Percentiles rank a stretch among this genome's conserved stretches.
These are phyloP conservation scores for Ceratoteleas bidentatus DNA, from an alignment of 1,140 invertebrate genomes.

Conservation along the genomic window DNA sequence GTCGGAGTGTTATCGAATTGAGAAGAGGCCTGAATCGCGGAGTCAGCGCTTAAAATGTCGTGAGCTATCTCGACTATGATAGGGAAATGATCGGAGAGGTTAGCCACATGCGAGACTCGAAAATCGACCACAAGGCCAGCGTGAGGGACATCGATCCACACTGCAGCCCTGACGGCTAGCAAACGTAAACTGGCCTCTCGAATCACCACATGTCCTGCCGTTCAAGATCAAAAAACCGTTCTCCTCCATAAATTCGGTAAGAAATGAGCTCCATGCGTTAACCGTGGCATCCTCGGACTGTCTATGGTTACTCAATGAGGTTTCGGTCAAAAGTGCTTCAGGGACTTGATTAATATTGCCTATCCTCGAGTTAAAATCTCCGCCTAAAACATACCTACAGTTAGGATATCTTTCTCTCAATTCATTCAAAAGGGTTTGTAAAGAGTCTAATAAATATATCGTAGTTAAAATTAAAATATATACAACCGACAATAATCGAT, in stretches of 20 bases:
- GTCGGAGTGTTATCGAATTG: too few species aligned
- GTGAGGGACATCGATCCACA: neutral
- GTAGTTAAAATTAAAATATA: neutral
- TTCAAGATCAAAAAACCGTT: neutral
- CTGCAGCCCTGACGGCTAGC: neutral
- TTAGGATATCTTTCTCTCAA: neutral
- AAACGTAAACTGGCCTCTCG: neutral
- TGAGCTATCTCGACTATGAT: too few species aligned
- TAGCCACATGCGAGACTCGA: too few species aligned
- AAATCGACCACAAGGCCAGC: neutral
- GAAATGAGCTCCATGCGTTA: neutral
- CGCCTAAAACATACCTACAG: neutral
- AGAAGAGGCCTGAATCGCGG: too few species aligned
- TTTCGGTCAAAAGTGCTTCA: neutral
- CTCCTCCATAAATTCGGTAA: neutral
- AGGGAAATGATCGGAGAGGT: too few species aligned
- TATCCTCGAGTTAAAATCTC: neutral
- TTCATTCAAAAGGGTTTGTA: neutral
- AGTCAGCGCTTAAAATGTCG: too few species aligned
- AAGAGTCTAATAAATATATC: neutral
- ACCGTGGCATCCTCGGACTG: neutral
- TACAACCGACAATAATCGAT: neutral
- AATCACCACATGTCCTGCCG: neutral
- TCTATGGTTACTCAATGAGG: neutral
- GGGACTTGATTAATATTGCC: neutral